Conservation (phyloP, 23 tunicate genomes). For the Styela plicata region DNA sequence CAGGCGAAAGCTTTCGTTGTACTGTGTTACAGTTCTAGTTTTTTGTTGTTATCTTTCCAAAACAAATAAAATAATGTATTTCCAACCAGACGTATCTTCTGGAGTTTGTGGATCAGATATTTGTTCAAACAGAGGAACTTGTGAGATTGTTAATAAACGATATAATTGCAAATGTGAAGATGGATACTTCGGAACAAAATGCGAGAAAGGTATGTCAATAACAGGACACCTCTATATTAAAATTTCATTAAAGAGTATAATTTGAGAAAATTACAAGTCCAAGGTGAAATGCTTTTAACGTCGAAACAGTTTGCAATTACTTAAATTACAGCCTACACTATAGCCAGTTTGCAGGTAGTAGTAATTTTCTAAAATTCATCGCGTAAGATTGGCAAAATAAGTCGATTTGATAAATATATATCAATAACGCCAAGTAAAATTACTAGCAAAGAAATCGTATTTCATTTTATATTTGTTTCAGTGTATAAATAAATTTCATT, state of each 20-base stretch:
- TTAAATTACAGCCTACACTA: neutral
- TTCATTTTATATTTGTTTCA: no score
- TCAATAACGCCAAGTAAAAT: no score
- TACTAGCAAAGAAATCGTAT: neutral
- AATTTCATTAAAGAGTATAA: no score
- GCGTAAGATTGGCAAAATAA: no score
- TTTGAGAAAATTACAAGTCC: no score
- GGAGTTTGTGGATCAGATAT: neutral
- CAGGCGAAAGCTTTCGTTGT: no score
- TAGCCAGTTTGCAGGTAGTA: no score
- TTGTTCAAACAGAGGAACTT: neutral
- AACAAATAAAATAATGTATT: no score
- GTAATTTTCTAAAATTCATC: no score
- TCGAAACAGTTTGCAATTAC: neutral
- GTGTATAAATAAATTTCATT: neutral
- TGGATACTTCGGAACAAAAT: conserved; percentile 1
- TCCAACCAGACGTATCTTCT: neutral
- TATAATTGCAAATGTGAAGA: neutral
- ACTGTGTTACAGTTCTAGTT: neutral
- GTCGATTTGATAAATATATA: no score
- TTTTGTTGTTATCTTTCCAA: neutral
- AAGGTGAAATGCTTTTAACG: no score
- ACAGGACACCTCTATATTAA: neutral
- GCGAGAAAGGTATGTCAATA: neutral
- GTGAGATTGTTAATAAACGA: neutral